phyloP scores from a whole-genome alignment of 1,140 invertebrate species.

The Laodelphax striatellus region DNA sequence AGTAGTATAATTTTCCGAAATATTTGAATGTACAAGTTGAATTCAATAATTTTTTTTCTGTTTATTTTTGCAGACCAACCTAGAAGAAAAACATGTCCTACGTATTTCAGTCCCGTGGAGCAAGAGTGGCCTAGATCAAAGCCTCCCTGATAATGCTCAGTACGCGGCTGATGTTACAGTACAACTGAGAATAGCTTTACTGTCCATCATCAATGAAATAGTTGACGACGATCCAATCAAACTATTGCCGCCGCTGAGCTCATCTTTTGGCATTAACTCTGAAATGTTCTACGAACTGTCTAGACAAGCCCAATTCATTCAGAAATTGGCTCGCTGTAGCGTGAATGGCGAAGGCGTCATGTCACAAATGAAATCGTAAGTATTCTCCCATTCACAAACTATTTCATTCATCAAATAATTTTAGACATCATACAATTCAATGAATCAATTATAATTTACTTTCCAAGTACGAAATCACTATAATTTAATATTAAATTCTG shows the following conservation, averaged over 20 bases:
- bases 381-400: no score
- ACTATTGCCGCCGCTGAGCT: constrained; percentile 17
- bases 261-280: no score
- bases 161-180: constrained; percentile 45
- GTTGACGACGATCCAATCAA: constrained; percentile 39
- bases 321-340: constrained; percentile 32
- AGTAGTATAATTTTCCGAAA: background rate
- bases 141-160: constrained; percentile 43
- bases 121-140: constrained; percentile 35
- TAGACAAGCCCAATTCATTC: constrained; percentile 22
- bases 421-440: no score
- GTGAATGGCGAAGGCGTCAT: constrained; percentile 17
- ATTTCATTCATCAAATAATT: no score
- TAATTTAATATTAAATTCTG: no score
- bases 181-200: constrained; percentile 37
- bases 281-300: no score
- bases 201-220: constrained; percentile 42
- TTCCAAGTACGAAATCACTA: no score
- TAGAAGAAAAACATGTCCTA: constrained; percentile 48
- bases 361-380: no score
- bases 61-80: constrained; percentile 36
- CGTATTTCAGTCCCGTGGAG: constrained; percentile 43
- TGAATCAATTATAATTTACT: no score
- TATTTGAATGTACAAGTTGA: background rate
- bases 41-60: background rate